Percentiles rank a stretch among this genome's conserved stretches.
Conservation (phyloP, 2,888 invertebrate genomes). For the Maniola hyperantus region DNA sequence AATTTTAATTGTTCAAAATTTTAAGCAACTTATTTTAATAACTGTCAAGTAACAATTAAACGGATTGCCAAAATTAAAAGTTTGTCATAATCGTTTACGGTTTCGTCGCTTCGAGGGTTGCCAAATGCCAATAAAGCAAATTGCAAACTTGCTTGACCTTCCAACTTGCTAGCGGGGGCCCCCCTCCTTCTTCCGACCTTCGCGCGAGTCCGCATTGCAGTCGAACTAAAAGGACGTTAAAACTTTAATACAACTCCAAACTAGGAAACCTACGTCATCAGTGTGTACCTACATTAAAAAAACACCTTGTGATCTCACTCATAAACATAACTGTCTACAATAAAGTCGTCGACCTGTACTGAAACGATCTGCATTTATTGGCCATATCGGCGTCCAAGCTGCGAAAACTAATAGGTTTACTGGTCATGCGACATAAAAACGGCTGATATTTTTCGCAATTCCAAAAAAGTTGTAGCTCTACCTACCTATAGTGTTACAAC, state of each 20-base stretch:
- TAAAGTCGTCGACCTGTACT: constrained; percentile 46
- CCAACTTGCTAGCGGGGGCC: constrained; percentile 64
- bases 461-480: neutral
- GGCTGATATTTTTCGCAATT: neutral
- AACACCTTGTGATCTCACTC: constrained; percentile 11
- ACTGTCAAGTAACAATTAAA: constrained; percentile 24
- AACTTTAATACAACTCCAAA: constrained; percentile 43
- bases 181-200: constrained; percentile 50
- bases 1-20: neutral
- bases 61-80: constrained; percentile 27
- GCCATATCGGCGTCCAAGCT: constrained; percentile 40
- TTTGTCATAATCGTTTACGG: constrained; percentile 20
- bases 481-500: neutral
- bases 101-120: constrained; percentile 44
- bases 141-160: constrained; percentile 74
- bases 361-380: constrained; percentile 45
- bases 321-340: constrained; percentile 17
- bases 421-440: neutral
- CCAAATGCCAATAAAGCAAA: constrained; percentile 61
- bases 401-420: constrained; percentile 47
- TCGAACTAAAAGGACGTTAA: constrained; percentile 66
- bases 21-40: neutral
- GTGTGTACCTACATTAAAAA: neutral
- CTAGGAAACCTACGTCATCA: constrained; percentile 26
- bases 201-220: constrained; percentile 75